These are phyloP conservation scores for Magallana angulata DNA, from an alignment of 1,140 invertebrate genomes.

Conservation along the genomic window DNA sequence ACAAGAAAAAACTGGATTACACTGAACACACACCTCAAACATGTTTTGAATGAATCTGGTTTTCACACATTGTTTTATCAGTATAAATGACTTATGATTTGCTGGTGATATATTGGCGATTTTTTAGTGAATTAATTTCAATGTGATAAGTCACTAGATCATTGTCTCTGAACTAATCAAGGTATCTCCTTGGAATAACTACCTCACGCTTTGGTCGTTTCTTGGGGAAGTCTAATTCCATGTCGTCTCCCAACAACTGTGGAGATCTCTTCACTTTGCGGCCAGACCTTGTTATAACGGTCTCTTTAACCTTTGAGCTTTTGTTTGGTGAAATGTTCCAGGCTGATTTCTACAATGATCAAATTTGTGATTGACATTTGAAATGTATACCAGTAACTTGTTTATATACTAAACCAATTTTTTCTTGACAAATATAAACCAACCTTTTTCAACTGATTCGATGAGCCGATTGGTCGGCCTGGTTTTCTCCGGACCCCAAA, in stretches of 20 bases:
- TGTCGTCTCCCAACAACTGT: conserved; percentile 53
- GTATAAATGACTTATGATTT: too few relatives aligned
- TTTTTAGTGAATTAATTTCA: background rate
- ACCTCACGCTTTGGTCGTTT: conserved; percentile 73
- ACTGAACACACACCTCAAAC: too few relatives aligned
- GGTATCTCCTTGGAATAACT: conserved; percentile 73
- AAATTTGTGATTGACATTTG: background rate
- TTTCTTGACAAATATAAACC: background rate
- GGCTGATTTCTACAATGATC: background rate
- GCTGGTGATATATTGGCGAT: too few relatives aligned
- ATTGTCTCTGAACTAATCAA: conserved; percentile 60
- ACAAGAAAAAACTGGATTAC: too few relatives aligned
- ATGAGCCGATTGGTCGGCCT: background rate
- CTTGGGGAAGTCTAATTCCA: conserved; percentile 40
- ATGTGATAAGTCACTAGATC: background rate
- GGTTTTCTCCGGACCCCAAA: conserved; percentile 14
- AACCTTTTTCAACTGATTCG: background rate
- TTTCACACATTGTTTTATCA: too few relatives aligned
- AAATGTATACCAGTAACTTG: too few relatives aligned
- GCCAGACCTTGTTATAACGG: conserved; percentile 57
- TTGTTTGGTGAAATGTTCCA: background rate
- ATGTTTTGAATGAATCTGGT: too few relatives aligned
- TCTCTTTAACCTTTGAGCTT: conserved; percentile 21
- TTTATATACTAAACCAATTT: too few relatives aligned
- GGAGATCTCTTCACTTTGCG: conserved; percentile 55